Base-by-base conservation (phyloP, 1,140 invertebrate genomes). In the Latrodectus geometricus region DNA sequence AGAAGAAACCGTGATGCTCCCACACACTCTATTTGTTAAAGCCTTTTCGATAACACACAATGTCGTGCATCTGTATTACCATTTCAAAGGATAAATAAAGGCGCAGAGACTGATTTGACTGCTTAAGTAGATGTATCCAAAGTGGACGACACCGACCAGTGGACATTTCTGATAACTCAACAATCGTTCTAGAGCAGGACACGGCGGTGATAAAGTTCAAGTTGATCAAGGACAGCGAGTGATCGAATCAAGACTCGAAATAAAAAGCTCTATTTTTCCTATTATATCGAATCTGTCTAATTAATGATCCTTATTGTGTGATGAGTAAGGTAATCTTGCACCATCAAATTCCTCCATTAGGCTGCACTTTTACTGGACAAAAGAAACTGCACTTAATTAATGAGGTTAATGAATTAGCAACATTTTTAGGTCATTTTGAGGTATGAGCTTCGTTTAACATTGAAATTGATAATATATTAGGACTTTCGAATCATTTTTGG, bases 41-140 rank as follows among this genome's bases (percentile, higher is more conserved):
- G 56, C 52, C 74, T 12, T 20, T 20, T 56, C 74, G 66, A 79
- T 79, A 66, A 69, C 80, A 15, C 68, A 79, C 48, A 49, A 35
- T 79, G 48, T 79, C 61, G 35, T 48, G 14, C 79, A 48, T 72
- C 72, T 81, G 80, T 74, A 50, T 70, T 83, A 68, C 35, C 73
- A 79, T 66, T 78, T 15, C 35, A 12, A 77, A 56, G 17, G 75
- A 61, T 54, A 11, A 8, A 77, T 20, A 21, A 77, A 78, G 21
- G 20, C 52, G 65, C 20, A 23, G 12, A 21, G 12, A 49, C 21
- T 23, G 23, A 77, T 14, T 49, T 17, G 66, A 20, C 21, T 69
- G 65, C 48, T 69, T 48, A n/a, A 52, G 48, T 61, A 78, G 54
- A 21, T 50, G 0, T n/a, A 14, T 15, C 4, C 9, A 54, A 12